Percentiles rank a stretch among this genome's conserved stretches.
Evolutionary conservation across 2,888 invertebrate genomes (phyloP).

Genomic region (Diplazon laetatorius): DNA sequence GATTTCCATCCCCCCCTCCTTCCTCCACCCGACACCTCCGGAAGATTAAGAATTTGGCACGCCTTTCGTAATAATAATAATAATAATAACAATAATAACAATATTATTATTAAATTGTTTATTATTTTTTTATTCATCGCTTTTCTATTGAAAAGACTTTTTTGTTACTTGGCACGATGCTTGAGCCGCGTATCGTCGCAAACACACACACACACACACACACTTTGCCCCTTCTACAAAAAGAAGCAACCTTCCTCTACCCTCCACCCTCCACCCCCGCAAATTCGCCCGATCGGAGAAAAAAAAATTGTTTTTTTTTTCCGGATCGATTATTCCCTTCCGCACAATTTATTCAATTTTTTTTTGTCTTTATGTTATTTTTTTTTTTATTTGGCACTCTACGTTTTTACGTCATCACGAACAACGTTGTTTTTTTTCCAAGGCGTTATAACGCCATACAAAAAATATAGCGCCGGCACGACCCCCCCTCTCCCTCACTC

Average conservation of each 20-base stretch:
- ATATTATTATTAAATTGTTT: too few species aligned
- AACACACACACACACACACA: background rate
- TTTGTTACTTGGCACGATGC: slow-evolving; percentile 60
- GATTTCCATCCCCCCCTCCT: slow-evolving; percentile 25
- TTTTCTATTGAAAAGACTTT: slow-evolving; percentile 60
- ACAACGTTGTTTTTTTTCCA: slow-evolving; percentile 63
- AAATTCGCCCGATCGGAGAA: too few species aligned
- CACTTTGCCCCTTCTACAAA: background rate
- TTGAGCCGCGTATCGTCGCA: slow-evolving; percentile 51
- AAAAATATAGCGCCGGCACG: slow-evolving; percentile 75
- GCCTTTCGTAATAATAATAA: slow-evolving; percentile 48
- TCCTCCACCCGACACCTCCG: slow-evolving; percentile 27
- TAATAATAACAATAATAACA: slow-evolving; percentile 7
- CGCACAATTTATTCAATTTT: slow-evolving; percentile 16
- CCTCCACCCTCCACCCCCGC: slow-evolving; percentile 1
- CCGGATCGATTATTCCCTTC: slow-evolving; percentile 32
- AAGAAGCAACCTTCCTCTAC: slow-evolving; percentile 19
- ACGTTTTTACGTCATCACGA: slow-evolving; percentile 57
- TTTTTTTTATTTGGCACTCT: slow-evolving; percentile 61
- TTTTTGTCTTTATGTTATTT: slow-evolving; percentile 22
- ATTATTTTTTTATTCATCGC: slow-evolving; percentile 55
- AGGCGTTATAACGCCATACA: slow-evolving; percentile 71
- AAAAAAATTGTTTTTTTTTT: too few species aligned
- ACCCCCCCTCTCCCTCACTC: slow-evolving; percentile 64
- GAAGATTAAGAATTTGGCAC: slow-evolving; percentile 61